phyloP scores from a whole-genome alignment of 2,888 invertebrate genomes.

The Lithosia quadra region DNA sequence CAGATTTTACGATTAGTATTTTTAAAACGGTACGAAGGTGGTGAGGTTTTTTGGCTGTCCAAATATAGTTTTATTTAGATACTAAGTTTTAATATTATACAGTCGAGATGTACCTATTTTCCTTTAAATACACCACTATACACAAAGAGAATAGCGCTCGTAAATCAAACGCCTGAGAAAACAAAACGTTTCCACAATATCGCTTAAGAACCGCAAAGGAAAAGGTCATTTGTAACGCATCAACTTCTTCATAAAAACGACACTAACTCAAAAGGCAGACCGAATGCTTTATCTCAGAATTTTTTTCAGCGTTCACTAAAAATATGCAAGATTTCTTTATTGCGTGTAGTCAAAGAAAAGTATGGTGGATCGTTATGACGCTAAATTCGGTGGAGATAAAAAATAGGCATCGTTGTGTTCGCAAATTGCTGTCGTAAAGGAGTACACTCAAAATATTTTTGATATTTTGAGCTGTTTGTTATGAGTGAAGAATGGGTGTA shows the following conservation, averaged over 20 bases:
- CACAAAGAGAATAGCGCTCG: constrained; percentile 6
- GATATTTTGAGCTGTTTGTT: constrained; percentile 18
- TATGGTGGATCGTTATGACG: constrained; percentile 30
- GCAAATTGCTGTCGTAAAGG: constrained; percentile 31
- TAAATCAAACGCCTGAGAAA: constrained; percentile 16
- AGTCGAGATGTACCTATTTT: too few species aligned
- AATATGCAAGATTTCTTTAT: constrained; percentile 35
- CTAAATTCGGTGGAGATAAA: constrained; percentile 39
- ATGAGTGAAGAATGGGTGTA: constrained; percentile 13
- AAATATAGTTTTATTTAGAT: too few species aligned
- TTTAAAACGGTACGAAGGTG: too few species aligned
- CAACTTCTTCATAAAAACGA: constrained; percentile 32
- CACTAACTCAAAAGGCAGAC: constrained; percentile 24
- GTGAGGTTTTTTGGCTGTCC: too few species aligned
- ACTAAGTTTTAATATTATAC: too few species aligned
- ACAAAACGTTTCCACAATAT: constrained; percentile 15
- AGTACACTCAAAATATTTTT: constrained; percentile 35
- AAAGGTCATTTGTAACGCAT: constrained; percentile 33
- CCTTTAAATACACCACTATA: neutral
- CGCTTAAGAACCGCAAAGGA: constrained; percentile 13
- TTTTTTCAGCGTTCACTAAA: constrained; percentile 14
- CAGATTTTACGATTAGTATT: too few species aligned
- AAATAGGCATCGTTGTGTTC: constrained; percentile 31
- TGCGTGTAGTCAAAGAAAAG: constrained; percentile 36
- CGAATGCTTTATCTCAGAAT: constrained; percentile 13